A percentile compares a stretch with the other conserved stretches of the same genome.
Evolutionary conservation across 2,113 vertebrate genomes (phyloP).

Genomic region (Scytalopus superciliaris): DNA sequence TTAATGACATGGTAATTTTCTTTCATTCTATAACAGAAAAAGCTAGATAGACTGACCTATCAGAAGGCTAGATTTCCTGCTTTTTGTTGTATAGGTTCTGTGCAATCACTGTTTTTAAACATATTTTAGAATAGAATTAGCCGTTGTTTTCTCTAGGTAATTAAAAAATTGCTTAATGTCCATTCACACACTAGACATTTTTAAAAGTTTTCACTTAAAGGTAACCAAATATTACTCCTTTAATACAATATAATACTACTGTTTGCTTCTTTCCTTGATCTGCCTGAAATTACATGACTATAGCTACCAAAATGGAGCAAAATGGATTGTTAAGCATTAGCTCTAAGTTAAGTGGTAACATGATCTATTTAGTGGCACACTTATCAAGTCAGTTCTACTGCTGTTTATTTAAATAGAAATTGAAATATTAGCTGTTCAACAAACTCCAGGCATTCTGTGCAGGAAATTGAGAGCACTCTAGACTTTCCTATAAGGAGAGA

Average conservation of each 20-base stretch:
- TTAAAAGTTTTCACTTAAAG: slow-evolving; percentile 15
- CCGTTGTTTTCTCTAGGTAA: slow-evolving; percentile 15
- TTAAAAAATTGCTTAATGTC: neutral
- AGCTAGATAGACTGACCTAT: neutral
- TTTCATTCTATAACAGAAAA: neutral
- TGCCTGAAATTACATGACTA: slow-evolving; percentile 14
- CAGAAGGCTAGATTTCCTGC: neutral
- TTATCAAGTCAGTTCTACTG: slow-evolving; percentile 64
- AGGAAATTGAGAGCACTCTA: slow-evolving; percentile 57
- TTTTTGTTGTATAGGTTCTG: neutral
- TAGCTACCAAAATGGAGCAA: slow-evolving; percentile 42
- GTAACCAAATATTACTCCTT: slow-evolving; percentile 27
- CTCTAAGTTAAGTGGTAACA: slow-evolving; percentile 49
- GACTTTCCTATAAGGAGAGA: slow-evolving; percentile 20
- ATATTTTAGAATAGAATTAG: slow-evolving; percentile 19
- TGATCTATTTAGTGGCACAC: slow-evolving; percentile 57
- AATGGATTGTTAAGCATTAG: slow-evolving; percentile 41
- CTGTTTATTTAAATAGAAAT: slow-evolving; percentile 67
- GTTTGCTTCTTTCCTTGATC: slow-evolving; percentile 21
- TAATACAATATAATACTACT: neutral
- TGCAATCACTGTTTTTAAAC: neutral
- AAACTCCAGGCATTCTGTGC: slow-evolving; percentile 33
- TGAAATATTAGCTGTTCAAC: slow-evolving; percentile 54
- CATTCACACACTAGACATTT: neutral
- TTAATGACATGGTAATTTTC: slow-evolving; percentile 1